These are phyloP conservation scores for Frankliniella intonsa DNA, from an alignment of 2,888 invertebrate genomes.

Conservation along the genomic window DNA sequence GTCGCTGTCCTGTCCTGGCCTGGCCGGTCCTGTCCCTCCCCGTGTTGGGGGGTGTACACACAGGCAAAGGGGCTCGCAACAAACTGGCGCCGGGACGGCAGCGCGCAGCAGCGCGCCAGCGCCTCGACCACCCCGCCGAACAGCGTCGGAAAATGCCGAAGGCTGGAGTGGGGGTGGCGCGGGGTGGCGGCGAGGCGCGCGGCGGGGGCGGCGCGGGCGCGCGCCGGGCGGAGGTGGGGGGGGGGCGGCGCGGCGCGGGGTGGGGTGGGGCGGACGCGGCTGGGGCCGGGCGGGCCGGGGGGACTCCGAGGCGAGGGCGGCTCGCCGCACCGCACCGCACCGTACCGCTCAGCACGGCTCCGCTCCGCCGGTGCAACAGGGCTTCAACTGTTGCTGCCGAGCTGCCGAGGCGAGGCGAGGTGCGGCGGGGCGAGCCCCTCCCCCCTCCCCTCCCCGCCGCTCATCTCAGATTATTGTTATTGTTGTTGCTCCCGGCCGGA, in stretches of 20 bases:
- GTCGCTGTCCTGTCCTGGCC: too few species aligned
- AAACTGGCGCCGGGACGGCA: slow-evolving; percentile 1
- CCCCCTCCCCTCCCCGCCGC: too few species aligned
- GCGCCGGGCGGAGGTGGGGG: neutral
- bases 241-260: neutral
- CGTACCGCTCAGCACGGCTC: neutral
- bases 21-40: too few species aligned
- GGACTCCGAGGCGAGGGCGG: neutral
- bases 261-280: neutral
- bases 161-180: neutral
- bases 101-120: neutral
- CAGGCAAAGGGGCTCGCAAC: slow-evolving; percentile 12
- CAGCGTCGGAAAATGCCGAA: slow-evolving; percentile 19
- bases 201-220: neutral
- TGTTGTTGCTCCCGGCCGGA: too few species aligned
- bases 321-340: neutral
- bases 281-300: neutral
- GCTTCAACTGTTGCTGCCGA: slow-evolving; percentile 19
- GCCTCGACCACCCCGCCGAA: neutral
- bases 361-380: slow-evolving; percentile 7
- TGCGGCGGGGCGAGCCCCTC: too few species aligned
- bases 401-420: too few species aligned
- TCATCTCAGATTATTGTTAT: too few species aligned
- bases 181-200: neutral
- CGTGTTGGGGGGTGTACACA: slow-evolving; percentile 7